These are phyloP conservation scores for Dipodomys merriami DNA, from an alignment of 2,113 vertebrate genomes.

Conservation along the genomic window DNA sequence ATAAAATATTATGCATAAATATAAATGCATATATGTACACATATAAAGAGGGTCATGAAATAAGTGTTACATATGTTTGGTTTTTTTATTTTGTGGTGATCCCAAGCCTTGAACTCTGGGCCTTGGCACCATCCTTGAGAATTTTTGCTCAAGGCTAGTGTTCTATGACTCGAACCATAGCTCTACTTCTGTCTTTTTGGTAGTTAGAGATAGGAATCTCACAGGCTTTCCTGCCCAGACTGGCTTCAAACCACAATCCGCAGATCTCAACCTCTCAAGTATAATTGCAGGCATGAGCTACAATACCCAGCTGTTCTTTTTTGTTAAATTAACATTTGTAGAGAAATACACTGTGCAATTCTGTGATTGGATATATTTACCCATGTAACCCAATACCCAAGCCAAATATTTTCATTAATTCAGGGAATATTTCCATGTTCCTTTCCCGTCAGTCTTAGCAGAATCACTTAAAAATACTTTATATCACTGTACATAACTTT, in stretches of 20 bases:
- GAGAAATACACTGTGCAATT: background rate
- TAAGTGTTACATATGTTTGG: background rate
- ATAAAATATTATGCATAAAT: background rate
- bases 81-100: background rate
- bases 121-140: no score
- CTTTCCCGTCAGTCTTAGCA: background rate
- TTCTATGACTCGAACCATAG: no score
- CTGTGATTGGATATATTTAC: background rate
- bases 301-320: background rate
- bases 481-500: slow-evolving; percentile 28
- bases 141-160: no score
- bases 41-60: background rate
- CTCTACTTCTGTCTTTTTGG: no score
- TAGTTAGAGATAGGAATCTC: no score
- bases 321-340: slow-evolving; percentile 15
- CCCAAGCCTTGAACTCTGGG: no score
- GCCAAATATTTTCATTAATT: slow-evolving; percentile 35
- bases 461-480: slow-evolving; percentile 1
- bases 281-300: no score
- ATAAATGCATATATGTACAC: background rate
- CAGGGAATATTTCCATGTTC: background rate
- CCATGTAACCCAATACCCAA: background rate
- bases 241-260: no score
- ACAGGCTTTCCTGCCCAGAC: no score
- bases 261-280: no score